A percentile compares a stretch with the other conserved stretches of the same genome.
These are phyloP conservation scores for Papilio protenor DNA, from an alignment of 2,888 invertebrate species.

Conservation along the genomic window DNA sequence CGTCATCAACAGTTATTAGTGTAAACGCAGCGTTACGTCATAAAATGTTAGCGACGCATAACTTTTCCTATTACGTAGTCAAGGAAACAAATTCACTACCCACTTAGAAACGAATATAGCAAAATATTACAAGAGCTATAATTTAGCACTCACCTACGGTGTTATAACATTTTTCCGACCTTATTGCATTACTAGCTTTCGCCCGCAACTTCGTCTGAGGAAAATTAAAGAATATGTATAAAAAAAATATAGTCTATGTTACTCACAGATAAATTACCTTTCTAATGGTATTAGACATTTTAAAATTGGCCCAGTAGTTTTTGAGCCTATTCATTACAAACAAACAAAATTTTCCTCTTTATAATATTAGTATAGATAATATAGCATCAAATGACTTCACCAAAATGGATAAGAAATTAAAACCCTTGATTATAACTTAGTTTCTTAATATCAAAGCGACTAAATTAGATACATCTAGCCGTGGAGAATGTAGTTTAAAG, in stretches of 20 bases:
- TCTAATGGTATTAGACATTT: too few relatives aligned
- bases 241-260: too few relatives aligned
- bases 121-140: not conserved
- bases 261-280: too few relatives aligned
- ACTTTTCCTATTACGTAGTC: constrained; percentile 15
- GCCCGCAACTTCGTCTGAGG: too few relatives aligned
- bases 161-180: not conserved
- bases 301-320: too few relatives aligned
- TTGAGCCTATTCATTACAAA: too few relatives aligned
- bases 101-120: not conserved
- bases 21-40: constrained; percentile 20
- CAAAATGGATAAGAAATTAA: not conserved
- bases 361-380: too few relatives aligned
- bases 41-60: constrained; percentile 24
- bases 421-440: not conserved
- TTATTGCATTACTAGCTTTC: not conserved
- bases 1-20: constrained; percentile 33
- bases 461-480: constrained; percentile 19
- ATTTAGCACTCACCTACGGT: not conserved
- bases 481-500: constrained; percentile 14
- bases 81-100: not conserved
- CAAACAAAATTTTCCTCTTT: too few relatives aligned
- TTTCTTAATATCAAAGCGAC: constrained; percentile 26
- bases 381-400: not conserved
- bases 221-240: too few relatives aligned